Evolutionary conservation across 1,140 invertebrate species (phyloP).

Genomic region (Hormaphis cornu): DNA sequence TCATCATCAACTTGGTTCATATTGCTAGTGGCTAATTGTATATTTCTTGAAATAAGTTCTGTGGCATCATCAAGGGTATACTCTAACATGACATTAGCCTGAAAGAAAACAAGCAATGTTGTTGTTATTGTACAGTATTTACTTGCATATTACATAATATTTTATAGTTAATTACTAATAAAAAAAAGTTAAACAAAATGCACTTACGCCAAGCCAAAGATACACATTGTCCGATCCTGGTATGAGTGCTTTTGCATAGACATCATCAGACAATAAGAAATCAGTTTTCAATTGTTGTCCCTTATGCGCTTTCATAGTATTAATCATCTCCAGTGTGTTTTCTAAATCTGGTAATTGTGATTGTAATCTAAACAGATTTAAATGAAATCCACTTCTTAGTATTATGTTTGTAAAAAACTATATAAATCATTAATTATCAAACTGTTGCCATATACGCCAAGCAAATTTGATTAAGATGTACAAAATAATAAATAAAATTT

Average conservation of each 20-base stretch:
- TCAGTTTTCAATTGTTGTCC: conserved; percentile 72
- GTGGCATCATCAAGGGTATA: conserved; percentile 89
- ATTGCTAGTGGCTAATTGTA: conserved; percentile 75
- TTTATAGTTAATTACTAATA: conserved; percentile 5
- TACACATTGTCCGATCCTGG: conserved; percentile 89
- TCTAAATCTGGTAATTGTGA: conserved; percentile 88
- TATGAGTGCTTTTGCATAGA: conserved; percentile 79
- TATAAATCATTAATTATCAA: too few relatives aligned
- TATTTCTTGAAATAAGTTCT: conserved; percentile 75
- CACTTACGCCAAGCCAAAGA: conserved; percentile 82
- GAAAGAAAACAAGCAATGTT: conserved; percentile 26
- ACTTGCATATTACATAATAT: too few relatives aligned
- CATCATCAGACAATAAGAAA: conserved; percentile 90
- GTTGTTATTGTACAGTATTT: background rate
- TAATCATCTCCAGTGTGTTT: conserved; percentile 83
- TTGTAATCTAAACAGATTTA: conserved; percentile 51
- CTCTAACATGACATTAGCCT: conserved; percentile 97
- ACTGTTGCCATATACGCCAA: too few relatives aligned
- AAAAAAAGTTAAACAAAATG: background rate
- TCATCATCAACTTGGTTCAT: conserved; percentile 25
- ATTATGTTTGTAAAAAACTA: background rate
- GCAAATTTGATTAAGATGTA: too few relatives aligned
- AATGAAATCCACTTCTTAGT: too few relatives aligned
- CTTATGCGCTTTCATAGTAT: conserved; percentile 73
- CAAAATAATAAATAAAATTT: too few relatives aligned